Percentiles rank a stretch among this genome's conserved stretches.
These are phyloP conservation scores for Apocheima hispidaria DNA, from an alignment of 2,888 invertebrate genomes.

Conservation along the genomic window DNA sequence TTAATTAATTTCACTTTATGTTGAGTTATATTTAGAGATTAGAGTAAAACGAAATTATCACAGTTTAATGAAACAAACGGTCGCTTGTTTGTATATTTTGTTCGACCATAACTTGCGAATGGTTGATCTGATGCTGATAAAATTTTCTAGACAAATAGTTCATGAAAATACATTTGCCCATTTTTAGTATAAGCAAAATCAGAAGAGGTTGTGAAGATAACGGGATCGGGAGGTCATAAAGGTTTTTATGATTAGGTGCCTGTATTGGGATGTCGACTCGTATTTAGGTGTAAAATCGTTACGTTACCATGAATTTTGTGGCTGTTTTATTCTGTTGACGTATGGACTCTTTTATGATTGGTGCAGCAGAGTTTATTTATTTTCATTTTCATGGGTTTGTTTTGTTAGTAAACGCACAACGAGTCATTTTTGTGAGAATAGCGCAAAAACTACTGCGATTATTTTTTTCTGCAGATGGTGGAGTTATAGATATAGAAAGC, in stretches of 20 bases:
- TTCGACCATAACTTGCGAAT: no score
- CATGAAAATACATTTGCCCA: no score
- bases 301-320: constrained; percentile 22
- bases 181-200: no score
- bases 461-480: constrained; percentile 2
- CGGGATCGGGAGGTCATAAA: constrained; percentile 4
- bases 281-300: constrained; percentile 26
- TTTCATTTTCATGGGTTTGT: background rate
- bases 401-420: no score
- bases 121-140: no score
- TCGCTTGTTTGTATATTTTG: no score
- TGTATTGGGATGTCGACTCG: background rate
- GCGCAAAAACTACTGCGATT: background rate
- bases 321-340: constrained; percentile 27
- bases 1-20: no score
- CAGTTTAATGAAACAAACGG: no score
- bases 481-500: background rate
- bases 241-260: constrained; percentile 12
- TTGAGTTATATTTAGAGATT: no score
- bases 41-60: no score
- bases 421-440: background rate
- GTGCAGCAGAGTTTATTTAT: constrained; percentile 22
- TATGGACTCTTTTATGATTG: constrained; percentile 28
- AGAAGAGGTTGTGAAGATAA: no score
- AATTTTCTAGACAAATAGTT: no score